Base-by-base conservation (phyloP, 2,797 vertebrate species). In the Hirundo rustica region DNA sequence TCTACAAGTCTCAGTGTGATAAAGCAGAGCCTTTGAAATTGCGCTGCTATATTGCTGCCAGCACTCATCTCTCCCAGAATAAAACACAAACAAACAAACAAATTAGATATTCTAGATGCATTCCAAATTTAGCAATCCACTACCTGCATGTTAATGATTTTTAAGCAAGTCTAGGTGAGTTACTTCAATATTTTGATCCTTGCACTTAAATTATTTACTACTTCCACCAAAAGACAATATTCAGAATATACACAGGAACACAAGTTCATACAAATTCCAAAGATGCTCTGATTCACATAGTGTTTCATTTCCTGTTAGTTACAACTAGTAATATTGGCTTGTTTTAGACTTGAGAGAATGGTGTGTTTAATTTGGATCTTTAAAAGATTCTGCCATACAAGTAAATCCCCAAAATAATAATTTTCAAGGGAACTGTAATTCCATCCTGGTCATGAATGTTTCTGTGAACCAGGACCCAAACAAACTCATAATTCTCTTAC, bases 11-110 rank as follows among this genome's bases (percentile, higher is more conserved):
- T 82, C 64, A 68, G 6, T 48, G 27, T 16, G 27, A 82, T 51
- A 87, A 91, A 91, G 54, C 47, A 51, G 21, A 78, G 7, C 27
- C 30, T 67, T 91, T 85, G 44, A 87, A 91, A 73, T 17, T 66
- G 40, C 82, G 27, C 44, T 62, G 13, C 67, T 85, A 8, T 78
- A 61, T 18, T 55, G 7, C 40, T 82, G 25, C 38, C n/a, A 79
- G 29, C 7, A 40, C 0, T 2, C 30, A 85, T 23, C n/a, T 58
- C 25, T 45, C 34, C 42, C 22, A 36, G 20, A 0, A 62, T 23
- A 57, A 76, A 64, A 47, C 22, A 13, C 23, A 10, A 53, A 54
- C 12, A 65, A 45, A 44, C 12, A 17, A 10, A 4, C 5, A 10
- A n/a, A 22, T 17, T 11, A 48, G 13, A 11, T 60, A 64, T 50